phyloP scores from a whole-genome alignment of 1,140 invertebrate species.

The Hermetia illucens region DNA sequence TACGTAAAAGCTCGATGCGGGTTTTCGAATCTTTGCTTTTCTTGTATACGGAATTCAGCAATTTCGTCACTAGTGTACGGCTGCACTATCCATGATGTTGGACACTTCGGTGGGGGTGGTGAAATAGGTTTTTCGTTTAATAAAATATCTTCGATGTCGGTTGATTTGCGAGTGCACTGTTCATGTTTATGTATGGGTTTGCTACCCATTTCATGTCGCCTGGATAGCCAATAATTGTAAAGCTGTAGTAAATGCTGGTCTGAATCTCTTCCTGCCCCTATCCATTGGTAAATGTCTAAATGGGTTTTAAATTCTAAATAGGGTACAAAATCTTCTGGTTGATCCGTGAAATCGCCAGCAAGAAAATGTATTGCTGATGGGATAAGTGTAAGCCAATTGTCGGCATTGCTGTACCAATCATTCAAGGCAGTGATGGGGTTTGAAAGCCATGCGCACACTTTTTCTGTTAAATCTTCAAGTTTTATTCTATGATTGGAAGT shows the following conservation, averaged over 20 bases:
- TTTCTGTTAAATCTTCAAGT: conserved; percentile 54
- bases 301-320: conserved; percentile 77
- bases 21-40: conserved; percentile 57
- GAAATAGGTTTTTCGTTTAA: conserved; percentile 22
- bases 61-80: conserved; percentile 65
- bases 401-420: conserved; percentile 55
- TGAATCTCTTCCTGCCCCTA: conserved; percentile 83
- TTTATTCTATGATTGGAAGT: conserved; percentile 69
- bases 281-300: conserved; percentile 76
- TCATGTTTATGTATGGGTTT: conserved; percentile 14
- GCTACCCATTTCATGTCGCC: conserved; percentile 33
- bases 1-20: conserved; percentile 80
- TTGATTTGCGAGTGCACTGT: background rate
- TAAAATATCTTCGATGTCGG: conserved; percentile 24
- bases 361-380: conserved; percentile 74
- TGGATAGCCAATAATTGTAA: conserved; percentile 60
- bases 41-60: conserved; percentile 55
- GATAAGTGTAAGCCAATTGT: conserved; percentile 66
- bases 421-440: conserved; percentile 69
- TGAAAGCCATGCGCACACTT: conserved; percentile 63
- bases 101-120: conserved; percentile 46
- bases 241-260: conserved; percentile 62
- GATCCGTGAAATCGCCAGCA: conserved; percentile 66
- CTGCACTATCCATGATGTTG: conserved; percentile 65
- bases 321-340: conserved; percentile 81